Evolutionary conservation across 2,113 vertebrate species (phyloP).

Genomic region (Colistium nudipinnis): DNA sequence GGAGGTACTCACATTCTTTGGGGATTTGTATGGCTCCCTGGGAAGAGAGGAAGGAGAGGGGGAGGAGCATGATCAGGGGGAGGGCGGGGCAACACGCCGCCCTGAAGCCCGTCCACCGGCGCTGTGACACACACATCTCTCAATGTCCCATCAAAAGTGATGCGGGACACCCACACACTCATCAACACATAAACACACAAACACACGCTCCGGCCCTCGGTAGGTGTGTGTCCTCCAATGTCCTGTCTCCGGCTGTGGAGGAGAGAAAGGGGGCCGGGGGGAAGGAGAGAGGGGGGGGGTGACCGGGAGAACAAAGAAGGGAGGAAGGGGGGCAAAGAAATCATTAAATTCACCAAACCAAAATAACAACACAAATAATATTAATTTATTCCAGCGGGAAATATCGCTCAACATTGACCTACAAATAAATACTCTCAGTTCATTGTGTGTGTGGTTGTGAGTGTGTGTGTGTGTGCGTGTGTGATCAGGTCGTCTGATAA

Average conservation of each 20-base stretch:
- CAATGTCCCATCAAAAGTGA: conserved; percentile 77
- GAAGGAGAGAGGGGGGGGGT: not conserved
- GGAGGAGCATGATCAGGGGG: conserved; percentile 46
- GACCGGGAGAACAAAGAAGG: conserved; percentile 47
- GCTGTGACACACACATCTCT: conserved; percentile 76
- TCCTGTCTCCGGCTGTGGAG: conserved; percentile 6
- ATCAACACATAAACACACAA: conserved; percentile 57
- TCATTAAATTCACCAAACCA: conserved; percentile 54
- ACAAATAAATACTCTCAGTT: conserved; percentile 8
- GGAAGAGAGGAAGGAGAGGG: conserved; percentile 59
- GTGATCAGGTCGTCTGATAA: conserved; percentile 49
- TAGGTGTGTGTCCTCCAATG: not conserved
- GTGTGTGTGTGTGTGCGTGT: conserved; percentile 9
- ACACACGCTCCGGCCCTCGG: conserved; percentile 26
- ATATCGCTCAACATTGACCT: conserved; percentile 2
- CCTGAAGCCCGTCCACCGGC: conserved; percentile 59
- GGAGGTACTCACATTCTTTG: conserved; percentile 72
- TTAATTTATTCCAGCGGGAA: not conserved
- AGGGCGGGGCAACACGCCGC: conserved; percentile 37
- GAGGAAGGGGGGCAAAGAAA: conserved; percentile 17
- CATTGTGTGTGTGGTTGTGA: conserved; percentile 3
- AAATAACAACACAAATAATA: conserved; percentile 40
- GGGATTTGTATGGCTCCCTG: conserved; percentile 75
- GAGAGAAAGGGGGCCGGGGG: not conserved
- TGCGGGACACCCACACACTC: conserved; percentile 52